Evolutionary conservation across 1,140 invertebrate genomes (phyloP), one percentile per base, ranked within the genome.

Genomic region (Meloidogyne hapla): DNA sequence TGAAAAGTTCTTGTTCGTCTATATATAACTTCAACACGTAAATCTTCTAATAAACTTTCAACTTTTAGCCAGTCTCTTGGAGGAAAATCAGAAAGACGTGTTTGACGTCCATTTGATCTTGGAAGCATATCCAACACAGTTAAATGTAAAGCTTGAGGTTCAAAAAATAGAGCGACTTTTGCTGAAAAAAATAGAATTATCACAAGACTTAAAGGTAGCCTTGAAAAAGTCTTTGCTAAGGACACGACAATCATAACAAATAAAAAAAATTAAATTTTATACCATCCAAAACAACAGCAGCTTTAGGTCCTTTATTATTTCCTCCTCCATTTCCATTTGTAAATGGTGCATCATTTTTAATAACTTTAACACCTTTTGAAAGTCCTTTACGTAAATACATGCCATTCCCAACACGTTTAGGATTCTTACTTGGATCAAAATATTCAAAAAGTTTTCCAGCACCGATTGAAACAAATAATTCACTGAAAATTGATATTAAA

Each of bases 281-380:
- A 78, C 77, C 69, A 28, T 78, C 77, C 42, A 78, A 64, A 23
- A 78, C 77, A 10, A 78, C 56, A 63, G 78, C 77, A 25, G 77
- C 67, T 25, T 63, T 78, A 13, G 77, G 78, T 9, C 56, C 21
- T 63, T 42, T 66, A 1, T 33, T 33, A 33, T 33, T 33, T 33
- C 33, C 33, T 33, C 33, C 33, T 26, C 75, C 77, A 26, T n/a
- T 9, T 21, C 18, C 48, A 21, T 56, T 56, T 6, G 18, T 56
- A 21, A 56, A n/a, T 9, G 48, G 48, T 1, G 2, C 6, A 56
- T 68, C 61, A 66, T 78, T 77, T 33, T 72, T 40, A 38, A 78
- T 61, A 23, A 78, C 77, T 13, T 67, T 28, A 25, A 78, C 77
- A 40, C 77, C 77, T 56, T 78, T 78, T 25, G 77, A 79, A 26